Percentiles rank a stretch among this genome's conserved stretches.
phyloP scores from a whole-genome alignment of 2,113 vertebrate species.

The Eurystomus gularis region DNA sequence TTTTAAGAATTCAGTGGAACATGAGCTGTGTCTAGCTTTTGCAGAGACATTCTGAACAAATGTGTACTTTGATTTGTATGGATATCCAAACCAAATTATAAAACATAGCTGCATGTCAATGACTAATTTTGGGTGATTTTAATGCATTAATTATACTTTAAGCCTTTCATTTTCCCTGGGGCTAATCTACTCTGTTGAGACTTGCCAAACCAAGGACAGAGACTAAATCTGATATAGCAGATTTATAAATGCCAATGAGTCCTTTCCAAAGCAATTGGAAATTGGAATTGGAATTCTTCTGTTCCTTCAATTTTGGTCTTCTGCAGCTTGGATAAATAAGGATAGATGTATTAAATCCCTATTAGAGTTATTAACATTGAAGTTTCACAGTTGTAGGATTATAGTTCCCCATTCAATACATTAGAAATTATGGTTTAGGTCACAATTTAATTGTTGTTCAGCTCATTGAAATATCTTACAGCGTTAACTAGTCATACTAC shows the following conservation, averaged over 20 bases:
- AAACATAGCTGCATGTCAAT: neutral
- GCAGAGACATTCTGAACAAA: neutral
- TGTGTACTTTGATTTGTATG: slow-evolving; percentile 3
- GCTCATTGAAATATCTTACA: neutral
- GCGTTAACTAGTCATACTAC: neutral
- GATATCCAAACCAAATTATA: neutral
- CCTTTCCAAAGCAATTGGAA: slow-evolving; percentile 41
- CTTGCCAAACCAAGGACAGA: slow-evolving; percentile 46
- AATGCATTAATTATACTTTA: slow-evolving; percentile 35
- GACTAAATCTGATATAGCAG: slow-evolving; percentile 48
- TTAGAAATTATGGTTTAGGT: neutral
- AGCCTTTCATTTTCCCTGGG: slow-evolving; percentile 51
- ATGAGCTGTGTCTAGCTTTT: neutral
- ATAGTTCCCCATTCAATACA: neutral
- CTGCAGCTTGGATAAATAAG: slow-evolving; percentile 5
- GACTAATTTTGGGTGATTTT: slow-evolving; percentile 13
- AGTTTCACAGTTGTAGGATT: neutral
- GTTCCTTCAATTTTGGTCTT: slow-evolving; percentile 31
- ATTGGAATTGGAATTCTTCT: too few species aligned
- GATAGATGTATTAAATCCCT: neutral
- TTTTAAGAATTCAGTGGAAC: neutral
- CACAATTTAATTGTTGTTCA: neutral
- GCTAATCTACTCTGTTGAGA: neutral
- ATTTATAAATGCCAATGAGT: slow-evolving; percentile 32
- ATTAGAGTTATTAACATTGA: neutral